Conservation (phyloP, 2,113 vertebrate genomes). For the Xiphophorus maculatus region DNA sequence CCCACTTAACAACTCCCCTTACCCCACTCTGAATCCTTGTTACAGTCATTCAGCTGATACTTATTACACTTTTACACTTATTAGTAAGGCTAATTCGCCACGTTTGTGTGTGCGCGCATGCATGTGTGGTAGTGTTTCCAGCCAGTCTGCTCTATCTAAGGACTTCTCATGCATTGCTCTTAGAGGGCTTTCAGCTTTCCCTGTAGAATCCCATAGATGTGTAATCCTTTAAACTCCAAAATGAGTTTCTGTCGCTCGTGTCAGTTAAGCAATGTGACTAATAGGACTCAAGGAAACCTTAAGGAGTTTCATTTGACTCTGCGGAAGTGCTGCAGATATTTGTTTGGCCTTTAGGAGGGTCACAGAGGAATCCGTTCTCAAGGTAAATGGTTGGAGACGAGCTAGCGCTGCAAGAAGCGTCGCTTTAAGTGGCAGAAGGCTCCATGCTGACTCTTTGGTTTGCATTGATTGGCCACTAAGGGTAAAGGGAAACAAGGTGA, state of each 20-base stretch:
- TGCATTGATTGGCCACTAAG: conserved; percentile 7
- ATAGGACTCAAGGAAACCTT: conserved; percentile 2
- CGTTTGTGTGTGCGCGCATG: not conserved
- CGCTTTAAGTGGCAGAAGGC: not conserved
- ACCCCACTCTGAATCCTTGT: not conserved
- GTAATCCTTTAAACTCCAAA: conserved; percentile 36
- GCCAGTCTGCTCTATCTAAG: not conserved
- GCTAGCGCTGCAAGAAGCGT: not conserved
- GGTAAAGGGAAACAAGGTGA: not conserved
- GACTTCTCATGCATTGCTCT: conserved; percentile 1
- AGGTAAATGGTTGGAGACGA: not conserved
- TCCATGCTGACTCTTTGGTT: conserved; percentile 1
- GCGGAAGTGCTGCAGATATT: not conserved
- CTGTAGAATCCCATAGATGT: not conserved
- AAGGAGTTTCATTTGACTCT: not conserved
- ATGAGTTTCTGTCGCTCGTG: conserved; percentile 3
- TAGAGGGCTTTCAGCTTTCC: conserved; percentile 5
- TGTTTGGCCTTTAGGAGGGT: not conserved
- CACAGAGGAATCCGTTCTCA: not conserved
- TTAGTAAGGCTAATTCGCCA: not conserved
- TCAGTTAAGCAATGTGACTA: conserved; percentile 2
- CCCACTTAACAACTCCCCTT: not conserved
- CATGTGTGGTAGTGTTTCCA: not conserved
- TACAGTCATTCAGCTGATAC: not conserved
- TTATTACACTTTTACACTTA: conserved; percentile 14